Conservation (phyloP, 2,888 invertebrate species). For the Rotaria magnacalcarata region DNA sequence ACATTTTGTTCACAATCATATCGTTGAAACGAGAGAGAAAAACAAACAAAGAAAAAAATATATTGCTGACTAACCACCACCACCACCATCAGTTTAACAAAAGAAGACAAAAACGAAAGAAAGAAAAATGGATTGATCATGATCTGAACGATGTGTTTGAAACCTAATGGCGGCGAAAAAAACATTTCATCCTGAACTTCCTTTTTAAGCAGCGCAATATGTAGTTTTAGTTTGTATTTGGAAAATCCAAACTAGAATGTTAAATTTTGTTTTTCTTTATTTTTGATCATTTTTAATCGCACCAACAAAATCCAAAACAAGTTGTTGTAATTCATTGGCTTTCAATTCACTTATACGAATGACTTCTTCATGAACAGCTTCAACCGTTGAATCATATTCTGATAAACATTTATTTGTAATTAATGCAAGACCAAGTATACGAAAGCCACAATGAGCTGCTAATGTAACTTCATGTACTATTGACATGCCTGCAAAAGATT, state of each 20-base stretch:
- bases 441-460: constrained; percentile 42
- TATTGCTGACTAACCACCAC: constrained; percentile 6
- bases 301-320: constrained; percentile 36
- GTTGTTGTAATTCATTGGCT: constrained; percentile 41
- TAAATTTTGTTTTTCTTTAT: not conserved
- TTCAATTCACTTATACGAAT: constrained; percentile 39
- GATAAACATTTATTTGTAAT: constrained; percentile 45
- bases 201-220: not conserved
- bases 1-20: not conserved
- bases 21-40: not conserved
- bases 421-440: constrained; percentile 42
- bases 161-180: not conserved
- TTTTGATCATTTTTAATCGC: not conserved
- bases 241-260: no score
- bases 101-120: not conserved
- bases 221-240: not conserved
- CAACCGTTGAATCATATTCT: constrained; percentile 42
- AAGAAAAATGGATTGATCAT: not conserved
- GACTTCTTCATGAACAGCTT: constrained; percentile 45
- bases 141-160: not conserved
- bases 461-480: constrained; percentile 44
- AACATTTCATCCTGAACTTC: no score
- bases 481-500: constrained; percentile 35
- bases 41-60: not conserved
- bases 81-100: constrained; percentile 5